Evolutionary conservation across 2,797 vertebrate genomes (phyloP).

Genomic region (Eulemur albifrons): DNA sequence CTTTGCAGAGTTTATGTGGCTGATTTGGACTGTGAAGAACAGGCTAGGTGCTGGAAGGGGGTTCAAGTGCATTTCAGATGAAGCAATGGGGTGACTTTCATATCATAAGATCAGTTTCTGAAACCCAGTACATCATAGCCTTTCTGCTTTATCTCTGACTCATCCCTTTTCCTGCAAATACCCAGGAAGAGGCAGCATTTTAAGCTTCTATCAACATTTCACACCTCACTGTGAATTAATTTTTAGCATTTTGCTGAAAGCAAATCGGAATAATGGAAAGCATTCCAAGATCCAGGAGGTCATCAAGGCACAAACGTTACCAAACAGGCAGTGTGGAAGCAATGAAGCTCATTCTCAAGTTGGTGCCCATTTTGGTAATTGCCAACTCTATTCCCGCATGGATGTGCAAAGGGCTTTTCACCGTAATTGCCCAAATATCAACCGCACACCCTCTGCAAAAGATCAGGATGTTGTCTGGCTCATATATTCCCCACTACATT

Average conservation of each 20-base stretch:
- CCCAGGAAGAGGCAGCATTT: not conserved
- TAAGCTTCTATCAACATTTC: not conserved
- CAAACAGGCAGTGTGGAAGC: not conserved
- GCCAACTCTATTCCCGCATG: not conserved
- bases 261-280: not conserved
- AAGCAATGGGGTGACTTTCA: not conserved
- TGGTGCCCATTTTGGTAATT: not conserved
- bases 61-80: not conserved
- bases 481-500: not conserved
- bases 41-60: not conserved
- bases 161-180: not conserved
- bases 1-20: not conserved
- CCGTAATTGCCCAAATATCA: not conserved
- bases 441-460: not conserved
- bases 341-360: not conserved
- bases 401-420: not conserved
- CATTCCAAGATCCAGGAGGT: not conserved
- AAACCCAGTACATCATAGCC: not conserved
- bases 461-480: not conserved
- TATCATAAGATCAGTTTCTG: not conserved
- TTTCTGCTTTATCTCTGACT: not conserved
- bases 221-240: not conserved
- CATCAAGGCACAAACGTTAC: not conserved
- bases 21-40: not conserved
- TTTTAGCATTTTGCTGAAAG: not conserved